Conservation (phyloP, 2,113 vertebrate species). For the Tor tambroides region DNA sequence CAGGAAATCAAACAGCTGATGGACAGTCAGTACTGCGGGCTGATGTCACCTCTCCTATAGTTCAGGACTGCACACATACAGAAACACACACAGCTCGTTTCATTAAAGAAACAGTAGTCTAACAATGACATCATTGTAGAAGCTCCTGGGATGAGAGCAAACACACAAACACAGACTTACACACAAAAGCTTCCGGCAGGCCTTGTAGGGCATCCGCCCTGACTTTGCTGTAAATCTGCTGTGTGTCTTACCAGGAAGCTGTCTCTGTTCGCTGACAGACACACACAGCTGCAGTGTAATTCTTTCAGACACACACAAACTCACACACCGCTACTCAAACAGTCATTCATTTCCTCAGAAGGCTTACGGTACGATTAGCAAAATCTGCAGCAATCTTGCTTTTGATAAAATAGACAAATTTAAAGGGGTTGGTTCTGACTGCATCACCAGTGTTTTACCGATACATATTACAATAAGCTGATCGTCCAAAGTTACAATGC, state of each 20-base stretch:
- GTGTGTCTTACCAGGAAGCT: slow-evolving; percentile 64
- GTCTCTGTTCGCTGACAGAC: slow-evolving; percentile 66
- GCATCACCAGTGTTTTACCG: neutral
- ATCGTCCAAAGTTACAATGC: neutral
- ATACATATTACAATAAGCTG: neutral
- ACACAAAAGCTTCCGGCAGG: slow-evolving; percentile 46
- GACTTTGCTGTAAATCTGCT: slow-evolving; percentile 68
- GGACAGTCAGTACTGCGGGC: slow-evolving; percentile 17
- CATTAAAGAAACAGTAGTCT: slow-evolving; percentile 37
- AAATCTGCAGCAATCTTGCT: neutral
- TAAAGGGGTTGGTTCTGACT: neutral
- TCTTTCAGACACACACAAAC: slow-evolving; percentile 60
- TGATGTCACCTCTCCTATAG: slow-evolving; percentile 38
- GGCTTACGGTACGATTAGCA: neutral
- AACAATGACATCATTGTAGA: slow-evolving; percentile 54
- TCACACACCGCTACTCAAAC: neutral
- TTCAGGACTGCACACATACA: slow-evolving; percentile 25
- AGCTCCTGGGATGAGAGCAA: slow-evolving; percentile 38
- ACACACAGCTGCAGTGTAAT: slow-evolving; percentile 71
- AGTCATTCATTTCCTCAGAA: neutral
- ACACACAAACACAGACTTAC: slow-evolving; percentile 37
- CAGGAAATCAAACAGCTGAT: slow-evolving; percentile 58
- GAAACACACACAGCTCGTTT: slow-evolving; percentile 23
- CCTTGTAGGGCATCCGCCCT: slow-evolving; percentile 50
- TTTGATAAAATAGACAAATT: neutral